Percentiles rank a stretch among this genome's conserved stretches.
These are phyloP conservation scores for Plutomurus gul DNA, from an alignment of 1,140 invertebrate genomes.

Conservation along the genomic window DNA sequence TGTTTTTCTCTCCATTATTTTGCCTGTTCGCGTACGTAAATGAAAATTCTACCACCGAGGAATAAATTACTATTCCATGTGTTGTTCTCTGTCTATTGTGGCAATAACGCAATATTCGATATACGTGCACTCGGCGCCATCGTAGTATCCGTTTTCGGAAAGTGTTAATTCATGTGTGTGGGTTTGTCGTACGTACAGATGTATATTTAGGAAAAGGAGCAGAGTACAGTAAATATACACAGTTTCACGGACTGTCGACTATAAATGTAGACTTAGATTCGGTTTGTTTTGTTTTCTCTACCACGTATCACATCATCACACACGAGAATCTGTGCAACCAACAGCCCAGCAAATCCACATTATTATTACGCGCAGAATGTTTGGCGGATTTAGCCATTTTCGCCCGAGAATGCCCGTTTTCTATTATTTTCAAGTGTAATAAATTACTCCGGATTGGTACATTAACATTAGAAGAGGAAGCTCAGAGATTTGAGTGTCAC, in stretches of 20 bases:
- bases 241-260: too few relatives aligned
- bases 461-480: conserved; percentile 15
- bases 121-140: too few relatives aligned
- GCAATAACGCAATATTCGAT: too few relatives aligned
- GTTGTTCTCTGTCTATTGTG: background rate
- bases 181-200: background rate
- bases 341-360: background rate
- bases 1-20: background rate
- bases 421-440: conserved; percentile 4
- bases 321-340: background rate
- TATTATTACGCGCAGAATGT: background rate
- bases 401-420: background rate
- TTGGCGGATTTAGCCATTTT: background rate
- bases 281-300: too few relatives aligned
- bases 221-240: background rate
- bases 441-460: background rate
- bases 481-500: too few relatives aligned
- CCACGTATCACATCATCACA: background rate
- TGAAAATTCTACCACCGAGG: background rate
- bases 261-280: too few relatives aligned
- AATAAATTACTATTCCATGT: conserved; percentile 26
- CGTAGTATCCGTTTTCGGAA: background rate
- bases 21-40: background rate
- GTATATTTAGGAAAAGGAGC: background rate
- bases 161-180: conserved; percentile 22